phyloP scores from a whole-genome alignment of 2,797 vertebrate species.

The Phalloptychus januarius region DNA sequence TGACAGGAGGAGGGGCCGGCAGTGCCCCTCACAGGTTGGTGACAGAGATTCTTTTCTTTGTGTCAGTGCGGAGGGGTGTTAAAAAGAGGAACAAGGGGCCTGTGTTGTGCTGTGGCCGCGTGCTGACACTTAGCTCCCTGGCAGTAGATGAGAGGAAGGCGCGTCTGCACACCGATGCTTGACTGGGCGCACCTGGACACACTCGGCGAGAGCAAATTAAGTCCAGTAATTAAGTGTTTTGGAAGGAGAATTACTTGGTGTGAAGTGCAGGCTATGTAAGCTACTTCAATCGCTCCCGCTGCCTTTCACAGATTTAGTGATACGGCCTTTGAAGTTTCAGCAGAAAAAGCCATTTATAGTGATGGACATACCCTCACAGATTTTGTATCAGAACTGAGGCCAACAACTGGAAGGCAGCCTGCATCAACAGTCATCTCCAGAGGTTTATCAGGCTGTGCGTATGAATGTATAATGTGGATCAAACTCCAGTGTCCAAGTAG shows the following conservation, averaged over 20 bases:
- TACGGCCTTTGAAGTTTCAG: constrained; percentile 53
- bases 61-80: constrained; percentile 31
- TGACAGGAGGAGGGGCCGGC: constrained; percentile 66
- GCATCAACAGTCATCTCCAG: constrained; percentile 32
- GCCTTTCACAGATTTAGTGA: constrained; percentile 41
- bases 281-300: constrained; percentile 37
- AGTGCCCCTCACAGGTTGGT: constrained; percentile 12
- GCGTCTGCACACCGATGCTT: constrained; percentile 34
- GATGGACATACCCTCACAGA: constrained; percentile 46
- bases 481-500: constrained; percentile 13
- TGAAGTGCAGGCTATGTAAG: constrained; percentile 50
- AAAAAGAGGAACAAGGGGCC: constrained; percentile 59
- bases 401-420: constrained; percentile 37
- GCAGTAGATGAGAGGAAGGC: constrained; percentile 69
- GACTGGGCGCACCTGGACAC: constrained; percentile 68
- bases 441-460: constrained; percentile 22
- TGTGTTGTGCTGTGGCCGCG: constrained; percentile 57
- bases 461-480: constrained; percentile 22
- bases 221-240: constrained; percentile 62
- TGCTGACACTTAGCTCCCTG: constrained; percentile 72
- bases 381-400: constrained; percentile 33
- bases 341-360: constrained; percentile 22
- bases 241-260: constrained; percentile 62
- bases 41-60: constrained; percentile 58
- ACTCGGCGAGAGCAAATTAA: constrained; percentile 47